Evolutionary conservation across 2,113 vertebrate species (phyloP).

Genomic region (Hippocampus barbouri): DNA sequence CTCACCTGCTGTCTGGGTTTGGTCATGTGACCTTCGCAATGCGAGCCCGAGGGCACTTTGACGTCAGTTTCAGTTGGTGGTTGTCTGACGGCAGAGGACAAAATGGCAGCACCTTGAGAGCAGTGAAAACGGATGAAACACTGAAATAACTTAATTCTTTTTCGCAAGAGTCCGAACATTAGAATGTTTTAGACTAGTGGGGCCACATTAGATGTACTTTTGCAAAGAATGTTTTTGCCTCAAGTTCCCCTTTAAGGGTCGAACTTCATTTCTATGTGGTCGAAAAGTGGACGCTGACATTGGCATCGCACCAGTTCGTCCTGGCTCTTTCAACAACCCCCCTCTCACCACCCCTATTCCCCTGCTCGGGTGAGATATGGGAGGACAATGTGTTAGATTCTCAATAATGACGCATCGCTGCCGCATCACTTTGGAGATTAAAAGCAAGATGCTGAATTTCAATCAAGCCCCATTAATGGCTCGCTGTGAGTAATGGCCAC

Average conservation of each 20-base stretch:
- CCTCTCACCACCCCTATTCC: not conserved
- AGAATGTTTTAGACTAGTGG: not conserved
- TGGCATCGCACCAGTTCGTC: slow-evolving; percentile 52
- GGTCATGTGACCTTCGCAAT: too few relatives aligned
- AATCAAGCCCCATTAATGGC: slow-evolving; percentile 74
- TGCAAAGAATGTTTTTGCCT: too few relatives aligned
- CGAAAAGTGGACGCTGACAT: slow-evolving; percentile 58
- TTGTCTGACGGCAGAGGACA: too few relatives aligned
- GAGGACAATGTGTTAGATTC: slow-evolving; percentile 65
- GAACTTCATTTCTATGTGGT: slow-evolving; percentile 32
- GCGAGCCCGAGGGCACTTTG: too few relatives aligned
- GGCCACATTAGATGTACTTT: too few relatives aligned
- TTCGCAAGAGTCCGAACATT: too few relatives aligned
- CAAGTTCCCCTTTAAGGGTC: not conserved
- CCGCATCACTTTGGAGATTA: slow-evolving; percentile 79
- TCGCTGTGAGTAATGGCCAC: slow-evolving; percentile 68
- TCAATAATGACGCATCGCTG: slow-evolving; percentile 73
- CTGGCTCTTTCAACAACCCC: slow-evolving; percentile 51
- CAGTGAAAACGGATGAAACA: too few relatives aligned
- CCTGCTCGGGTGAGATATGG: slow-evolving; percentile 48
- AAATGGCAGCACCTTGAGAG: too few relatives aligned
- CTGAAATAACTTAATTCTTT: too few relatives aligned
- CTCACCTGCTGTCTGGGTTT: too few relatives aligned
- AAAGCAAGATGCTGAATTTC: slow-evolving; percentile 80
- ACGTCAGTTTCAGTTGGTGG: too few relatives aligned